Conservation (phyloP, 2,888 invertebrate genomes). For the Alviniconcha strummeri region DNA sequence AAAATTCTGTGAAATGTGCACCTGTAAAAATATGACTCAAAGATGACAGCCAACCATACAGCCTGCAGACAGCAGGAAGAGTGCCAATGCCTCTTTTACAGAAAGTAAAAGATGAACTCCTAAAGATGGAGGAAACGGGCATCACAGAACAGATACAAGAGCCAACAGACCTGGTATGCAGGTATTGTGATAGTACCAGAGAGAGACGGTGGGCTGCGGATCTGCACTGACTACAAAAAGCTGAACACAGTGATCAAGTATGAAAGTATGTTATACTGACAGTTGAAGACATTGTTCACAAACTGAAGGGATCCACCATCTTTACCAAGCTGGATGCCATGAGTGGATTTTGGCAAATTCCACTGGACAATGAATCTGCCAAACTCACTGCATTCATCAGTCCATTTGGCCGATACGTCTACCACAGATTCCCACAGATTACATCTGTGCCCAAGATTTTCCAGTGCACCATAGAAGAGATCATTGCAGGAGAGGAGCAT, state of each 20-base stretch:
- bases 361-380: not conserved
- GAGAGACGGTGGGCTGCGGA: not conserved
- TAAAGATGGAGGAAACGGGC: not conserved
- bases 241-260: not conserved
- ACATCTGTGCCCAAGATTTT: not conserved
- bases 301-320: not conserved
- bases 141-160: not conserved
- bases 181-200: not conserved
- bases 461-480: not conserved
- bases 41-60: not conserved
- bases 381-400: conserved; percentile 6
- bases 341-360: not conserved
- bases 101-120: not conserved
- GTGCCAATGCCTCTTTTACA: not conserved
- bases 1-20: not conserved
- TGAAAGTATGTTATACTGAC: not conserved
- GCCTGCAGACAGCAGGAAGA: not conserved
- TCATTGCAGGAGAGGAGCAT: not conserved
- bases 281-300: not conserved
- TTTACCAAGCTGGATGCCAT: not conserved
- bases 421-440: not conserved
- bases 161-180: not conserved
- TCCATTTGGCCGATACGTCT: not conserved
- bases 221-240: not conserved
- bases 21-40: not conserved